phyloP scores from a whole-genome alignment of 1,140 invertebrate species.

The Pseudoatta argentina region DNA sequence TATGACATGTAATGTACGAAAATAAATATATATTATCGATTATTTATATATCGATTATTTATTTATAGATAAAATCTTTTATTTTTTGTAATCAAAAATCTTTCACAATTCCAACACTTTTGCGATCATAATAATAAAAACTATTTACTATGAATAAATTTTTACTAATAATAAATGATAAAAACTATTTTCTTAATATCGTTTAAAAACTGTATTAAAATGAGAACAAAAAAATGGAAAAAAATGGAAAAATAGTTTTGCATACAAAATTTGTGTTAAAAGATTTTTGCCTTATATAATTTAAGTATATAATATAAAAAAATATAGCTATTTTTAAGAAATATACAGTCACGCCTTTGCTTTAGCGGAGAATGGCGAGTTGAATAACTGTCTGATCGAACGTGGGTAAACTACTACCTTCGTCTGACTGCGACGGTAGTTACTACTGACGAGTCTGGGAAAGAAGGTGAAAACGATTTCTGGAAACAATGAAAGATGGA shows the following conservation, averaged over 20 bases:
- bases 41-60: neutral
- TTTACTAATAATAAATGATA: too few relatives aligned
- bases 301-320: neutral
- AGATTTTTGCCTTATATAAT: neutral
- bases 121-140: neutral
- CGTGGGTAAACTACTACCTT: slow-evolving; percentile 10
- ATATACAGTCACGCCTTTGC: neutral
- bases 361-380: neutral
- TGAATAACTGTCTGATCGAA: slow-evolving; percentile 64
- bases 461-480: neutral
- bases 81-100: neutral
- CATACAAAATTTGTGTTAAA: neutral
- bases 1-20: neutral
- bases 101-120: too few relatives aligned
- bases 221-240: neutral
- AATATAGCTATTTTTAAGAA: slow-evolving; percentile 5
- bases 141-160: neutral
- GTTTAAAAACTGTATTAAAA: too few relatives aligned
- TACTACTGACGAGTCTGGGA: slow-evolving; percentile 32
- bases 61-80: neutral
- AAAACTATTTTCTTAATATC: too few relatives aligned
- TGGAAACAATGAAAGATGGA: slow-evolving; percentile 59
- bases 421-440: neutral
- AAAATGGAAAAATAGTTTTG: neutral
- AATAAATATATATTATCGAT: neutral